Percentiles rank a stretch among this genome's conserved stretches.
Conservation (phyloP, 2,888 invertebrate genomes). For the Strigamia crassipes region DNA sequence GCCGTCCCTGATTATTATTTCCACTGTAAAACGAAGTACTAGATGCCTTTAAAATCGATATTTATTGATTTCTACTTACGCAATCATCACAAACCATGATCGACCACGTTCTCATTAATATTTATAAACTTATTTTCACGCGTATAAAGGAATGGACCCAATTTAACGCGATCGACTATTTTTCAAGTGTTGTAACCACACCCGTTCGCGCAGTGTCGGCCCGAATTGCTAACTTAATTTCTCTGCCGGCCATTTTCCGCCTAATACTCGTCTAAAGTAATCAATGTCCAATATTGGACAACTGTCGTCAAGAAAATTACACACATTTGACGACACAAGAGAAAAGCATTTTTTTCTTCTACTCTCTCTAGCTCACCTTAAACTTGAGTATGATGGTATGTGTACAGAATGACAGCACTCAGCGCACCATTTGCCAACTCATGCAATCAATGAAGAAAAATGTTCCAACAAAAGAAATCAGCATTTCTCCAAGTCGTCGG, state of each 20-base stretch:
- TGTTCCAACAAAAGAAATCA: too few species aligned
- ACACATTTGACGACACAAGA: too few species aligned
- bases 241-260: not conserved
- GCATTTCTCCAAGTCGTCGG: too few species aligned
- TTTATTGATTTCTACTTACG: constrained; percentile 3
- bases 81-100: not conserved
- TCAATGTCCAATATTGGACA: constrained; percentile 22
- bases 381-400: too few species aligned
- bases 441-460: too few species aligned
- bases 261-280: not conserved
- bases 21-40: too few species aligned
- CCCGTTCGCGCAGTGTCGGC: not conserved
- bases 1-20: too few species aligned
- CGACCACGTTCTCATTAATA: not conserved
- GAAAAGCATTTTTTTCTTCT: too few species aligned
- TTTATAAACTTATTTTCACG: not conserved
- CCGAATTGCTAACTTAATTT: not conserved
- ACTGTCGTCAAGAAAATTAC: not conserved
- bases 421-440: too few species aligned
- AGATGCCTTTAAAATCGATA: too few species aligned
- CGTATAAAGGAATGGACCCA: not conserved
- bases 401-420: too few species aligned
- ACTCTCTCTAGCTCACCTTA: too few species aligned
- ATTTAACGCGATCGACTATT: not conserved
- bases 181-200: not conserved